phyloP scores from a whole-genome alignment of 2,113 vertebrate species.

The Hippocampus zosterae region DNA sequence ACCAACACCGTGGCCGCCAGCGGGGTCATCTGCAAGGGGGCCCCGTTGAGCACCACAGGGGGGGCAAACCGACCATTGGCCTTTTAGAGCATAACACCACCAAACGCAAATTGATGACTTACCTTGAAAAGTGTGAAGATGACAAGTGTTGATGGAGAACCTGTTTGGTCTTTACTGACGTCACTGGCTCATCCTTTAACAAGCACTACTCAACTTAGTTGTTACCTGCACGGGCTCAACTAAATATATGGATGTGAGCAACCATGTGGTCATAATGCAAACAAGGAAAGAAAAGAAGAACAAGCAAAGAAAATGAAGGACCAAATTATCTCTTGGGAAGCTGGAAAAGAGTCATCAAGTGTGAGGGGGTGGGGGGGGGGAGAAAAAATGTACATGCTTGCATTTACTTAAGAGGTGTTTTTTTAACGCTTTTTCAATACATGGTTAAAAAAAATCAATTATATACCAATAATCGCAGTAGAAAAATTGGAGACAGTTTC shows the following conservation, averaged over 20 bases:
- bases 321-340: background rate
- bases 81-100: background rate
- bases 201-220: background rate
- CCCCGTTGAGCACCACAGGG: background rate
- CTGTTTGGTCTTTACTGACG: background rate
- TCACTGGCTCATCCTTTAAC: background rate
- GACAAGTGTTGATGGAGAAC: background rate
- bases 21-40: conserved; percentile 58
- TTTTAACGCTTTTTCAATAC: no score
- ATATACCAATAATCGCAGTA: no score
- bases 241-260: background rate
- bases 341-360: background rate
- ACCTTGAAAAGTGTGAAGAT: background rate
- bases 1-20: conserved; percentile 68
- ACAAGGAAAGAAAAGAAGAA: no score
- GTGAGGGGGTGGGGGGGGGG: background rate
- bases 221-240: background rate
- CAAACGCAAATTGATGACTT: background rate
- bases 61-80: background rate
- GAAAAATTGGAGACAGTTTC: no score
- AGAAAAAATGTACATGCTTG: background rate
- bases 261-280: background rate
- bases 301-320: background rate
- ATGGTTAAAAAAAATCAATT: no score
- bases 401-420: background rate